Base-by-base conservation (phyloP, 2,888 invertebrate genomes). In the Megaustenia siamemsis region DNA sequence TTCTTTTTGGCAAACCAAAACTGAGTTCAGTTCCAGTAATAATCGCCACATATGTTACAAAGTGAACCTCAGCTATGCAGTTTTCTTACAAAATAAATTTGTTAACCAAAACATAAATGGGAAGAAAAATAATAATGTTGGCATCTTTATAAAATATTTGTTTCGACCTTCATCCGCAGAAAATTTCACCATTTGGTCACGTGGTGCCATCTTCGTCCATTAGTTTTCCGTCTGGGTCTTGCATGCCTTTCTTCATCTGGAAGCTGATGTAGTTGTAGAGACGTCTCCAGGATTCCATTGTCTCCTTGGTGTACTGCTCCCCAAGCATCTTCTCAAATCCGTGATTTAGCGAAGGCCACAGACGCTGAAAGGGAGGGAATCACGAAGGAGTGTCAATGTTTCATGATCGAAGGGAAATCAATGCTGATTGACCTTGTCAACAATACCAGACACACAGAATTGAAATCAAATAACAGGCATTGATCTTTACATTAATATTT, bases 341-440 rank as follows among this genome's bases (percentile, higher is more conserved):
- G 60, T 91, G 88, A 69, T 90, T 88, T n/a, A 93, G 86, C 32
- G 92, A 90, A 1, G 93, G 92, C 93, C 93, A 93, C n/a, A 93
- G 88, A 83, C 90, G 89, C 93, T 93, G 89, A 15, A 90, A 90
- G 38, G 43, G 63, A 71, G 21, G 38, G 5, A 12, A 56, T n/a
- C n/a, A n/a, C n/a, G n/a, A n/a, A n/a, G n/a, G n/a, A n/a, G n/a
- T n/a, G n/a, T n/a, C n/a, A n/a, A n/a, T n/a, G n/a, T n/a, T n/a
- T n/a, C n/a, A n/a, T n/a, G n/a, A n/a, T n/a, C n/a, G n/a, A n/a
- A n/a, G n/a, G n/a, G n/a, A n/a, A n/a, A n/a, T n/a, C n/a, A n/a
- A n/a, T n/a, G n/a, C n/a, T n/a, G n/a, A n/a, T n/a, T n/a, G n/a
- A n/a, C n/a, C n/a, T n/a, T n/a, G n/a, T n/a, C n/a, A n/a, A n/a